Base-by-base conservation (phyloP, 2,888 invertebrate genomes). In the Sycophila texana region DNA sequence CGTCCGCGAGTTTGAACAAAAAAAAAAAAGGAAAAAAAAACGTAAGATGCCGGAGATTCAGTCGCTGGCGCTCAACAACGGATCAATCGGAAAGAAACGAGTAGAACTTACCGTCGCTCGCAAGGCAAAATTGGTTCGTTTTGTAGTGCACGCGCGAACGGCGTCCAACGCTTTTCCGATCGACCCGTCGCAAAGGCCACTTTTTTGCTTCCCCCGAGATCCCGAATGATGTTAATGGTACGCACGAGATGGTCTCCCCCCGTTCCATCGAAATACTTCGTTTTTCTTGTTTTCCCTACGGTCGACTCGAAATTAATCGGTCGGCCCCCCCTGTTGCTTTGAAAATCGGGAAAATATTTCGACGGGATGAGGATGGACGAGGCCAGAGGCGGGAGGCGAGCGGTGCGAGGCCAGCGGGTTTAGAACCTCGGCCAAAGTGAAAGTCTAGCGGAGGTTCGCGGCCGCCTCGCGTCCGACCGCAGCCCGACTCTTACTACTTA, bases 361-460 rank as follows among this genome's bases (percentile, higher is more conserved):
- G 39, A 39, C 39, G 39, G 26, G 10, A 39, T 7, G 39, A 39
- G 39, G 39, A n/a, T n/a, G n/a, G n/a, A n/a, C n/a, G n/a, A n/a
- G n/a, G n/a, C n/a, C n/a, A n/a, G n/a, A 39, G 39, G 39, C 7
- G 39, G 39, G 39, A 39, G 39, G 5, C 39, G 39, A 39, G 39
- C 39, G 39, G 39, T 39, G 7, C 39, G 39, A 39, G 39, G 39
- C 39, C 5, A 10, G 51, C 13, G 39, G 61, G 51, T 12, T 85
- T 88, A 86, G 89, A 89, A 89, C 89, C 90, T 87, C 89, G 87
- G 90, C 89, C 88, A 89, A 89, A 90, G 89, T 88, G 84, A 87
- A 86, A 84, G 89, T 89, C 89, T 89, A 89, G 89, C 89, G 88
- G 89, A 89, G 89, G 85, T 89, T 89, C 89, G 82, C 86, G 87